Evolutionary conservation across 1,140 invertebrate species (phyloP), one percentile per base, ranked within the genome.

Genomic region (Araneus ventricosus): DNA sequence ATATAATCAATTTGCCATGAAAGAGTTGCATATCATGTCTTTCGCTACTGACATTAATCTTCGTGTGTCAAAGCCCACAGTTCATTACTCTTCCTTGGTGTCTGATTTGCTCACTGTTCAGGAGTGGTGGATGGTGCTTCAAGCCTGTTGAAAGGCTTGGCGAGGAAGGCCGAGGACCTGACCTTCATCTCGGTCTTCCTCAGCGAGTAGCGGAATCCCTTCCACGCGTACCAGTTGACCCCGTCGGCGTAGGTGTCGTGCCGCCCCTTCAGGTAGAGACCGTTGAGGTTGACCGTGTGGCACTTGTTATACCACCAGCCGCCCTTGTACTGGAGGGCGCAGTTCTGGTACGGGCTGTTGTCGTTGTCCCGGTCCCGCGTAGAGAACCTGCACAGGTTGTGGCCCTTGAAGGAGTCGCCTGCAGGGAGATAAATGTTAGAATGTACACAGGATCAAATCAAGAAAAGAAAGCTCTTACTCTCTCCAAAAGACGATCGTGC

Each of bases 271-370:
- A 99, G 96, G 95, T 98, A 98, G 88, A 97, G 97, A 2, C 98
- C 98, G 95, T 99, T 99, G 39, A 99, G 96, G 96, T 99, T 99
- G 22, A 97, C 97, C 95, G 98, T 98, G 95, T 99, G 98, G 95
- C 98, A 99, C 95, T 98, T 97, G 91, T 95, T 95, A 93, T 96
- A 96, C 96, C 96, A 96, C 96, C 96, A 96, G 0, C 96, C 96
- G 0, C 95, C 95, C 45, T 95, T 95, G 94, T 96, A 96, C 92
- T 95, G 95, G 84, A 96, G 95, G 0, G 97, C 97, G 95, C 97
- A 98, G 88, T 96, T 97, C 30, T 97, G 96, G 34, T 97, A 97
- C 34, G 96, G 95, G 95, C 96, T 97, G 17, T 96, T 96, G 94
- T 98, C 97, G 94, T 97, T 97, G 94, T 98, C 97, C 22, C 95